Evolutionary conservation across 2,888 invertebrate genomes (phyloP).

Genomic region (Gymnoscelis rufifasciata): DNA sequence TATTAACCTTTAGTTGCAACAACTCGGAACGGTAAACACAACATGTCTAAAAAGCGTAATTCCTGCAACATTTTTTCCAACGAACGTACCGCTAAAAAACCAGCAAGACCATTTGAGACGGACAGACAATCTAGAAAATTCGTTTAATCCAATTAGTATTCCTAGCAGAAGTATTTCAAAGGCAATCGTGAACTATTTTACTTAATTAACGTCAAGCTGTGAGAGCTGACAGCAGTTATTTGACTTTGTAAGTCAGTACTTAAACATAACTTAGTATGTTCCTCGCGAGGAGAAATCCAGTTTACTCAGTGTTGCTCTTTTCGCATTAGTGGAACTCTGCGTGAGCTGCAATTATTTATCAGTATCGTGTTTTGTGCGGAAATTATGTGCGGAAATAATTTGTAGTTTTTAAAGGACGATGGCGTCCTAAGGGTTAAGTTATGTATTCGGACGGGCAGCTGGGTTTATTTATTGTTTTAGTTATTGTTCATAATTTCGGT

Average conservation of each 20-base stretch:
- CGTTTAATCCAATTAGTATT: conserved; percentile 19
- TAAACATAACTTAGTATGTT: conserved; percentile 22
- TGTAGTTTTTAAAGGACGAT: too few relatives aligned
- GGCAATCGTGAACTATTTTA: conserved; percentile 24
- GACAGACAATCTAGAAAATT: conserved; percentile 18
- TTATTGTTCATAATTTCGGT: too few relatives aligned
- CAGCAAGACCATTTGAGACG: neutral
- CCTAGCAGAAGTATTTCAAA: conserved; percentile 15
- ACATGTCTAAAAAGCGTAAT: too few relatives aligned
- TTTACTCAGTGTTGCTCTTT: conserved; percentile 13
- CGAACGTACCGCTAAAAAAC: neutral
- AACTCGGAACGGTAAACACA: too few relatives aligned
- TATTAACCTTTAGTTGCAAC: too few relatives aligned
- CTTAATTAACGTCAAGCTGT: conserved; percentile 23
- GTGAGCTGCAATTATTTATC: neutral
- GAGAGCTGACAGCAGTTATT: conserved; percentile 20
- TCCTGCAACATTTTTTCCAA: too few relatives aligned
- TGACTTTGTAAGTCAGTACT: conserved; percentile 27
- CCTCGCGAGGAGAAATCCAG: conserved; percentile 23
- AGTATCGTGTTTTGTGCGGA: neutral
- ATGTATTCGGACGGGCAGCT: too few relatives aligned
- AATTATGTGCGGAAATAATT: neutral
- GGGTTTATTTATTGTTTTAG: too few relatives aligned
- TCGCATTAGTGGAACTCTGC: neutral
- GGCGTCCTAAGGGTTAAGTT: too few relatives aligned